Evolutionary conservation across 2,113 vertebrate species (phyloP).

Genomic region (Sturnira hondurensis): DNA sequence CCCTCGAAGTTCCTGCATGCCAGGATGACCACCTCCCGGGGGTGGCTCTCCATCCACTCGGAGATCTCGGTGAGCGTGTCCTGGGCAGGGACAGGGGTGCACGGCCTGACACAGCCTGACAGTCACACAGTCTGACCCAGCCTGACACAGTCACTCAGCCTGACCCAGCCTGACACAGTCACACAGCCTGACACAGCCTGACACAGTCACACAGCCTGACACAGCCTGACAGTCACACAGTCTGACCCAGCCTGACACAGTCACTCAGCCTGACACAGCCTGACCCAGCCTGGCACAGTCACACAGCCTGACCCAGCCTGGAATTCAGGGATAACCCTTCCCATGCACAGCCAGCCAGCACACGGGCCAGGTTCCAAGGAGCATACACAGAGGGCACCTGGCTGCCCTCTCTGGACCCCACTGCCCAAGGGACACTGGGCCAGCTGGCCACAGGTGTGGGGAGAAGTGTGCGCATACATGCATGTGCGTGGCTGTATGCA

Average conservation of each 20-base stretch:
- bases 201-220: background rate
- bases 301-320: too few relatives aligned
- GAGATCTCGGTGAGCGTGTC: conserved; percentile 82
- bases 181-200: background rate
- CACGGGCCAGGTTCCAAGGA: background rate
- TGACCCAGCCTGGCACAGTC: background rate
- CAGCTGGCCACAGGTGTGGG: background rate
- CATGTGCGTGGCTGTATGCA: background rate
- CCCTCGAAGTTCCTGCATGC: conserved; percentile 91
- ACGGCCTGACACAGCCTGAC: background rate
- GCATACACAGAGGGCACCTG: background rate
- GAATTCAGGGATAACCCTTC: background rate
- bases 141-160: too few relatives aligned
- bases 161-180: too few relatives aligned
- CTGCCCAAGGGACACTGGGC: background rate
- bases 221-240: too few relatives aligned
- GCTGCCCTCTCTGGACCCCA: background rate
- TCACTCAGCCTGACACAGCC: too few relatives aligned
- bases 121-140: background rate
- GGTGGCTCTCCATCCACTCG: conserved; percentile 87
- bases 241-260: too few relatives aligned
- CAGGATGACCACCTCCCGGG: conserved; percentile 88
- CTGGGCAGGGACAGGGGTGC: conserved; percentile 56
- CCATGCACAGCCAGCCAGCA: background rate
- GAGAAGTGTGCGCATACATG: background rate